These are phyloP conservation scores for Echinometra lucunter DNA, from an alignment of 53 echinoderm and acorn worm genomes.

Conservation along the genomic window DNA sequence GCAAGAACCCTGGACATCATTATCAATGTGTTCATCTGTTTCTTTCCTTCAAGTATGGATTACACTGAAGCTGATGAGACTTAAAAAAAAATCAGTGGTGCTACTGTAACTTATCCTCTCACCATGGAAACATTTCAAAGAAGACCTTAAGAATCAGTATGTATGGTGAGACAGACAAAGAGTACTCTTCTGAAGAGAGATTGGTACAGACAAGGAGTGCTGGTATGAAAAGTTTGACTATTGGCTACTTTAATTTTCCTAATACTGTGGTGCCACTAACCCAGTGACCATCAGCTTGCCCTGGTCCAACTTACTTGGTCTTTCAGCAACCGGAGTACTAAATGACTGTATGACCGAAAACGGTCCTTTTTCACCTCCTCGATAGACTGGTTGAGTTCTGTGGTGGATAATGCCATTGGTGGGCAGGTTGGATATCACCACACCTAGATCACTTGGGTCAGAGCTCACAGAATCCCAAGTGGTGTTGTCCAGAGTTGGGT, in stretches of 20 bases:
- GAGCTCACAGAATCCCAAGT: slow-evolving; percentile 48
- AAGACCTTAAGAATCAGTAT: no score
- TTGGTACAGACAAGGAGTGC: no score
- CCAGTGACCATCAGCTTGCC: not conserved
- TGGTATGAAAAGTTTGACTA: no score
- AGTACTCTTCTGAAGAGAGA: no score
- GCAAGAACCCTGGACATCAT: not conserved
- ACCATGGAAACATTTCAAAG: no score
- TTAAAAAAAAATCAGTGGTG: no score
- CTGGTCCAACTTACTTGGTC: slow-evolving; percentile 36
- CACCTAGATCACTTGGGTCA: not conserved
- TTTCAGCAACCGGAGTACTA: slow-evolving; percentile 60
- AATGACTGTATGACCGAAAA: slow-evolving; percentile 2
- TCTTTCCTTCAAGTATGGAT: not conserved
- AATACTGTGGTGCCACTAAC: not conserved
- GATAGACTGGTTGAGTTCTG: slow-evolving; percentile 33
- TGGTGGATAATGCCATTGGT: slow-evolving; percentile 46
- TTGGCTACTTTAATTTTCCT: not conserved
- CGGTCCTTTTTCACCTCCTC: slow-evolving; percentile 46
- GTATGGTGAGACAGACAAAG: no score
- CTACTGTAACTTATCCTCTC: no score
- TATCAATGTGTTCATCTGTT: not conserved
- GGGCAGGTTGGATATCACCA: slow-evolving; percentile 45
- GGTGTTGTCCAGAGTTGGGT: not conserved
- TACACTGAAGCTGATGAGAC: no score